Percentiles rank a stretch among this genome's conserved stretches.
These are phyloP conservation scores for Alethe castanea DNA, from an alignment of 2,113 vertebrate genomes.

Conservation along the genomic window DNA sequence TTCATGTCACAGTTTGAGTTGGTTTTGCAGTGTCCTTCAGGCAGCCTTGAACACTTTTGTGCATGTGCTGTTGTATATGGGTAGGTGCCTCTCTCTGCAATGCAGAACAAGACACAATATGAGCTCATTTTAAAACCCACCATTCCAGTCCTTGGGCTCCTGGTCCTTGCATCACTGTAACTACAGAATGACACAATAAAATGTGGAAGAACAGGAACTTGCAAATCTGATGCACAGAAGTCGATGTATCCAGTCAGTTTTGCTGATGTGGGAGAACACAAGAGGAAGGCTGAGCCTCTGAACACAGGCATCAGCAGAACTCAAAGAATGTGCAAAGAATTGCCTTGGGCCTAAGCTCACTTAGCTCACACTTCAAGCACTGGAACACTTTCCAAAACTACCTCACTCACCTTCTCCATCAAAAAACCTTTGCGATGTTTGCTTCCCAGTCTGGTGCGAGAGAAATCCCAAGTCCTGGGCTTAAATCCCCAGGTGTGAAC, in stretches of 20 bases:
- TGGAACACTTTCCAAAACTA: background rate
- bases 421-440: background rate
- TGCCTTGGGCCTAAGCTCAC: constrained; percentile 24
- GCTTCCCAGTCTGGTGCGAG: rapidly evolving
- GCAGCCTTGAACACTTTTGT: background rate
- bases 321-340: background rate
- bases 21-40: background rate
- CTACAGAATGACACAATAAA: background rate
- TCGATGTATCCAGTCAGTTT: constrained; percentile 1
- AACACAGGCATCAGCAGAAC: constrained; percentile 40
- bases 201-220: background rate
- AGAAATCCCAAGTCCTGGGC: background rate
- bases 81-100: background rate
- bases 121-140: background rate
- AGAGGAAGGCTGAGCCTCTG: background rate
- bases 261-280: background rate
- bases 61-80: rapidly evolving
- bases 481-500: background rate
- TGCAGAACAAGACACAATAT: background rate
- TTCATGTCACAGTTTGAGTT: background rate
- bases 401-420: background rate
- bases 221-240: constrained; percentile 8
- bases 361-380: background rate
- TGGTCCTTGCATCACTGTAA: background rate
- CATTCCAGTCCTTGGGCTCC: background rate